These are phyloP conservation scores for Psettodes erumei DNA, from an alignment of 2,113 vertebrate genomes.

Conservation along the genomic window DNA sequence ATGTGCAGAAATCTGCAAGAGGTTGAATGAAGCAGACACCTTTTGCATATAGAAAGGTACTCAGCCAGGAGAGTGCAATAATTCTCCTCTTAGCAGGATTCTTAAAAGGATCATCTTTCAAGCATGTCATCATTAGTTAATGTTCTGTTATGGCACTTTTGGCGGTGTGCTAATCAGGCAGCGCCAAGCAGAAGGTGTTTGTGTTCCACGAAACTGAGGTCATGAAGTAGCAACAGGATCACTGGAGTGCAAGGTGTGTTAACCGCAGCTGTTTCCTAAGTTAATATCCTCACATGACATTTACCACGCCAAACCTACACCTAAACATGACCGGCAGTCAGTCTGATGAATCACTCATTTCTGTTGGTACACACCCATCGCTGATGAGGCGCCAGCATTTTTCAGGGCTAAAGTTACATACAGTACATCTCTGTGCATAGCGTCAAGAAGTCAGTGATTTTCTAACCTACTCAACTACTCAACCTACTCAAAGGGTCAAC, in stretches of 20 bases:
- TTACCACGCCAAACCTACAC: neutral
- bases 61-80: neutral
- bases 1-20: neutral
- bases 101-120: neutral
- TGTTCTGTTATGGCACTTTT: neutral
- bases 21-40: neutral
- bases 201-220: neutral
- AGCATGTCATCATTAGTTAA: neutral
- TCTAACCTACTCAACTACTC: neutral
- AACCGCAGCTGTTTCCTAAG: neutral
- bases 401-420: neutral
- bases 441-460: neutral
- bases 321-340: neutral
- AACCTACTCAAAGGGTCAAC: neutral
- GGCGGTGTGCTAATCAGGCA: neutral
- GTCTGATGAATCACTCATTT: neutral
- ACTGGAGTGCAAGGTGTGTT: conserved; percentile 6
- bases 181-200: neutral
- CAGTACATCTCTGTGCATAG: too few relatives aligned
- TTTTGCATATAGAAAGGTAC: neutral
- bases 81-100: neutral
- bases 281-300: neutral
- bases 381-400: neutral
- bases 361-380: neutral
- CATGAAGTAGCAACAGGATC: neutral